Evolutionary conservation across 2,888 invertebrate species (phyloP).

Genomic region (Eremobia ochroleuca): DNA sequence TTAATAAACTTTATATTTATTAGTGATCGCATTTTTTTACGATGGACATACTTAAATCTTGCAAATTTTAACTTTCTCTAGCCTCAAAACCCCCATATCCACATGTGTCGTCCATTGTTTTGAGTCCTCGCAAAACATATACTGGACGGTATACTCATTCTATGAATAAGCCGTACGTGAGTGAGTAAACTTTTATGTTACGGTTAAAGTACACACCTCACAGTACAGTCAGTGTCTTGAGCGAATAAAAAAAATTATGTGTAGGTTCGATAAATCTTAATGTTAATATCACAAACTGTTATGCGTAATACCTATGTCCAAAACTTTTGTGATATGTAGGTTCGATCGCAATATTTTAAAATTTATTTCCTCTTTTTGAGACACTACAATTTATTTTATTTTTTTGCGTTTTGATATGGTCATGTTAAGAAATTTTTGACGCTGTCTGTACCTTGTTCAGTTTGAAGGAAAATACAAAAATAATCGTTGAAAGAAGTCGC

Average conservation of each 20-base stretch:
- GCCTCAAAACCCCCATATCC: conserved; percentile 89
- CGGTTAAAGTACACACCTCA: conserved; percentile 34
- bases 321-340: neutral
- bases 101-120: conserved; percentile 85
- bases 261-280: too few species aligned
- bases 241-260: neutral
- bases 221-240: neutral
- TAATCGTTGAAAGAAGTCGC: neutral
- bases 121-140: conserved; percentile 77
- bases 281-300: neutral
- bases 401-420: neutral
- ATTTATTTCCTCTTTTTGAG: neutral
- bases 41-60: conserved; percentile 77
- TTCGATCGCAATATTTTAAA: neutral
- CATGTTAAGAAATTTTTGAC: neutral
- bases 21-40: conserved; percentile 72
- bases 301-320: neutral
- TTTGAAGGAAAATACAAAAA: neutral
- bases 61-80: conserved; percentile 90
- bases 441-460: conserved; percentile 8
- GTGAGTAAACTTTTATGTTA: conserved; percentile 57
- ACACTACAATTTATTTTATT: neutral
- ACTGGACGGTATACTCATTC: conserved; percentile 70
- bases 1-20: conserved; percentile 66
- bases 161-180: conserved; percentile 63